Evolutionary conservation across 2,113 vertebrate species (phyloP), one percentile per base, ranked within the genome.

Genomic region (Cryptoleucopteryx plumbea): DNA sequence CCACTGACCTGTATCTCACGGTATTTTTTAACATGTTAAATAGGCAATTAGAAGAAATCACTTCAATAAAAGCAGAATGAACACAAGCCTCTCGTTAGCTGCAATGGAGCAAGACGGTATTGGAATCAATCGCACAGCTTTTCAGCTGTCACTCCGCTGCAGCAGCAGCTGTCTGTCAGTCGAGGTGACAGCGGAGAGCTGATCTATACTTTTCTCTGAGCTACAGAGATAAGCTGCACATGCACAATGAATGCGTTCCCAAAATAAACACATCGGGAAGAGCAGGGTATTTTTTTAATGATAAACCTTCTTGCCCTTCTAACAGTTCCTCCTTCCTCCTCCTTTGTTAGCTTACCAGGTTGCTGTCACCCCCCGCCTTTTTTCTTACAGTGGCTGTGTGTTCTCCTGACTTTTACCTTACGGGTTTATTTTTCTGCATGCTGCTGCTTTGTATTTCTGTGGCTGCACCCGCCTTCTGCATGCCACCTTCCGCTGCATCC

Each of bases 21-120:
- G 56, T 80, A 61, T 79, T 87, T 96, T 90, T 89, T 89, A 91
- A 87, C 61, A 70, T 48, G 15, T 86, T 94, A 88, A 95, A 83
- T 45, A 88, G 88, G 83, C 90, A 96, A 92, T 95, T 94, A 95
- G 84, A 87, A 97, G 90, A 67, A 91, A 96, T 86, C 75, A 38
- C 92, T 93, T 90, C 63, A 68, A 82, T 92, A 78, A 90, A 93
- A 55, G 68, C 9, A 5, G 70, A 72, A 66, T 34, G 91, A 96
- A 70, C 71, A 61, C 61, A 45, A 95, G 82, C 73, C 42, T 56
- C 73, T 94, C 4, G 5, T 87, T 91, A 91, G 82, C 77, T 42
- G 85, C 80, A 80, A 31, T 63, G 14, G 67, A 96, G 85, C 78
- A 82, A 45, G 62, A 82, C 13, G 0, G 52, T 3, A 1, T 15